Conservation (phyloP, 2,113 vertebrate genomes). For the Nothobranchius kuhntae region DNA sequence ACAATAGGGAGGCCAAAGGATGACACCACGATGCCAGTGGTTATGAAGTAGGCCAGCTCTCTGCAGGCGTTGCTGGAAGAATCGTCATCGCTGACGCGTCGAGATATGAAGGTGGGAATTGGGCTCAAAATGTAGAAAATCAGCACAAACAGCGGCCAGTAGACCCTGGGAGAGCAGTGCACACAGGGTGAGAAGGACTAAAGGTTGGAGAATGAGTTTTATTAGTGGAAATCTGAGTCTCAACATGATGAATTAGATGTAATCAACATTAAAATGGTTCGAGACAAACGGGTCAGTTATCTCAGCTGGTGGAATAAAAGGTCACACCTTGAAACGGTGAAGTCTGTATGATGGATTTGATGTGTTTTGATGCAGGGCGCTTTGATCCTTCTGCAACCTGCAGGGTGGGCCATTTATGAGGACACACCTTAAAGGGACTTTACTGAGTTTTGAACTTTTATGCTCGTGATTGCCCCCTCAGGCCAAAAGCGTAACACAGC, state of each 20-base stretch:
- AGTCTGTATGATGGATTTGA: too few relatives aligned
- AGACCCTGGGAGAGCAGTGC: slow-evolving; percentile 76
- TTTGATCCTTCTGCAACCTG: too few relatives aligned
- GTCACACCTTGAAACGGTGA: too few relatives aligned
- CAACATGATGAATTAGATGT: not conserved
- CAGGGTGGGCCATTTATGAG: too few relatives aligned
- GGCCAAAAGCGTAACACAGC: too few relatives aligned
- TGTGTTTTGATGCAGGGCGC: too few relatives aligned
- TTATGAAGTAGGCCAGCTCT: slow-evolving; percentile 92
- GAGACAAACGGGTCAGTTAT: too few relatives aligned
- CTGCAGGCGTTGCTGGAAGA: slow-evolving; percentile 89
- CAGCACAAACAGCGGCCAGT: slow-evolving; percentile 95
- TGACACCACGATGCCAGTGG: slow-evolving; percentile 94
- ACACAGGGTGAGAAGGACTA: not conserved
- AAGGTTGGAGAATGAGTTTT: too few relatives aligned
- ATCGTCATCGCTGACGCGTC: slow-evolving; percentile 85
- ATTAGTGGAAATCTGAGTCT: not conserved
- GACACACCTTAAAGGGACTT: too few relatives aligned
- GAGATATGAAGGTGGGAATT: slow-evolving; percentile 91
- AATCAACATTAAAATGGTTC: not conserved
- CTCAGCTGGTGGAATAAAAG: too few relatives aligned
- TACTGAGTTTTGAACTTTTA: too few relatives aligned
- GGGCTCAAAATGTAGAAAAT: slow-evolving; percentile 91
- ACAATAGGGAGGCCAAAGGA: slow-evolving; percentile 90
- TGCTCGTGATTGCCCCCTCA: too few relatives aligned